A percentile compares a stretch with the other conserved stretches of the same genome.
phyloP scores from a whole-genome alignment of 1,140 invertebrate species.

The Trissolcus basalis region DNA sequence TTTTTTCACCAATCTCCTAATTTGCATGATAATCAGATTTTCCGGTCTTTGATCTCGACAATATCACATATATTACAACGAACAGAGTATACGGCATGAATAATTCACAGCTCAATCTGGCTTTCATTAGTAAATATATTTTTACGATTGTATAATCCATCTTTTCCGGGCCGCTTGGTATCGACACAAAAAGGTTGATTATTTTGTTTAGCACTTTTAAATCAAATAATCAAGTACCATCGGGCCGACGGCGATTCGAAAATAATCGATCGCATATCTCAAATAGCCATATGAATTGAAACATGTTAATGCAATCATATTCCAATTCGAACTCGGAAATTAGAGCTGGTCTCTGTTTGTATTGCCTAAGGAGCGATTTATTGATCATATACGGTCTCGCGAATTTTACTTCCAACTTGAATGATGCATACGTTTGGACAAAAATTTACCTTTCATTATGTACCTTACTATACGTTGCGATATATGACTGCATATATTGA shows the following conservation, averaged over 20 bases:
- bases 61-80: conserved; percentile 43
- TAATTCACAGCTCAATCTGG: conserved; percentile 26
- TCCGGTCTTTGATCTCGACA: conserved; percentile 31
- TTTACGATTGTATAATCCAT: conserved; percentile 31
- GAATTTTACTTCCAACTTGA: conserved; percentile 6
- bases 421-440: no score
- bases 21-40: conserved; percentile 43
- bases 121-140: conserved; percentile 35
- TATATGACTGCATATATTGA: no score
- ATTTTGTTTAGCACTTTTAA: conserved; percentile 5
- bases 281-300: conserved; percentile 56
- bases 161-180: neutral
- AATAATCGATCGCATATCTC: conserved; percentile 35
- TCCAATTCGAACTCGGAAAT: conserved; percentile 75
- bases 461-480: no score
- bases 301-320: conserved; percentile 74
- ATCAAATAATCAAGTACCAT: conserved; percentile 24
- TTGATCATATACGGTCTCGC: conserved; percentile 22
- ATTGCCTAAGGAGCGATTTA: conserved; percentile 55
- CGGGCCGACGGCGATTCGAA: conserved; percentile 15
- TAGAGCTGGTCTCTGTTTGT: conserved; percentile 58
- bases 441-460: no score
- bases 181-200: neutral
- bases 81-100: conserved; percentile 21
- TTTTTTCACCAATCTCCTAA: conserved; percentile 24